These are phyloP conservation scores for Botia kubotai DNA, from an alignment of 2,797 vertebrate species.

Conservation along the genomic window DNA sequence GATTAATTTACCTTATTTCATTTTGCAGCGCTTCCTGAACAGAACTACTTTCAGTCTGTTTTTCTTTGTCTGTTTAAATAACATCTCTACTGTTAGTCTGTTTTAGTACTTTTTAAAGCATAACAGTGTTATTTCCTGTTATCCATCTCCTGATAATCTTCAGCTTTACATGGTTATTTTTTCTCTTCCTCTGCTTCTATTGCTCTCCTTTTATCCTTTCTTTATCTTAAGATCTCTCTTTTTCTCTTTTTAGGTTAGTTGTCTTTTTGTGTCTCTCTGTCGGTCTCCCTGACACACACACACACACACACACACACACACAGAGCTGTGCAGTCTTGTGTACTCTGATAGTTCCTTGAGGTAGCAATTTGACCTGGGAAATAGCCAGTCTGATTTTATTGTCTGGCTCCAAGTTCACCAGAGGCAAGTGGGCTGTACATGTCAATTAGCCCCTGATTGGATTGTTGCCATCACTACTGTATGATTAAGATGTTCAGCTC, in stretches of 20 bases:
- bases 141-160: background rate
- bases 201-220: background rate
- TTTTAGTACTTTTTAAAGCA: slow-evolving; percentile 7
- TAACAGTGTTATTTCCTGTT: background rate
- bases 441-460: too few relatives aligned
- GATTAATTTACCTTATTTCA: too few relatives aligned
- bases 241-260: too few relatives aligned
- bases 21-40: too few relatives aligned
- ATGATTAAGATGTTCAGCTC: too few relatives aligned
- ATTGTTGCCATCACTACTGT: too few relatives aligned
- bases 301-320: background rate
- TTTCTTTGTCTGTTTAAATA: background rate
- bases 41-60: background rate
- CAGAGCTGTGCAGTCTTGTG: slow-evolving; percentile 1
- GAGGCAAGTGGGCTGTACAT: background rate
- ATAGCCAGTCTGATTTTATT: background rate
- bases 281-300: background rate
- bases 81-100: background rate
- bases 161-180: background rate
- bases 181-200: background rate
- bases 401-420: slow-evolving; percentile 9
- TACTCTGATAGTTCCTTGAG: background rate
- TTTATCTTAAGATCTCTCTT: too few relatives aligned
- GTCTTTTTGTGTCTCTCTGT: background rate
- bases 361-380: slow-evolving; percentile 17